Base-by-base conservation (phyloP, 1,140 invertebrate species). In the Vollenhovia emeryi region DNA sequence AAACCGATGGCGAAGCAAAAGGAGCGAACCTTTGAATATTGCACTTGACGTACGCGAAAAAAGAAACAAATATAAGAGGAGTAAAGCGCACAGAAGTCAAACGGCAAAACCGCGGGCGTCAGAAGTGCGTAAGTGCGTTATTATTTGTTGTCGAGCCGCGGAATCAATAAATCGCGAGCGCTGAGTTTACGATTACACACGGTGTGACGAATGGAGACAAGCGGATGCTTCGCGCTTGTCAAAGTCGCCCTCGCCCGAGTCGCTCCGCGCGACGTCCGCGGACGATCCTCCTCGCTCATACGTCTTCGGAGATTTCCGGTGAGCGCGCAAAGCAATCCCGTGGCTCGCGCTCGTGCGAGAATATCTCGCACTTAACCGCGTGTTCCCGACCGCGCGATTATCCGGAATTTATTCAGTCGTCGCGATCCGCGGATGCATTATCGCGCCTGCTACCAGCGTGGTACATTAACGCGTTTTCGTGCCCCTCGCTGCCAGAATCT, bases 341-440 rank as follows among this genome's bases (percentile, higher is more conserved):
- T 6, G 33, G 40, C 11, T 57, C 50, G 18, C 78, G 30, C 76
- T 9, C 60, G 24, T 21, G 45, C 64, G 78, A 80, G 76, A 80
- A 80, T 80, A 80, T 80, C 78, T 43, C 66, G 75, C 75, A 36
- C 57, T 71, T 71, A 69, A 71, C 36, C 66, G 62, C 36, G 48
- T 55, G 55, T 71, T 55, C 78, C 24, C 78, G 13, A 50, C 4
- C n/a, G 43, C 75, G 60, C 36, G 78, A 80, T 80, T 71, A 80
- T 43, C 7, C 78, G 66, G 27, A 73, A 82, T 82, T 82, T 82
- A 82, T 59, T 73, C 66, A 71, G 78, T 57, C 78, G 50, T 45
- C 50, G 66, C 78, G 52, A 71, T 73, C 66, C 40, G 40, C 64
- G 78, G 69, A 15, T 57, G 78, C 78, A 82, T 82, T 82, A 82